These are phyloP conservation scores for Drosophila lowei DNA, from an alignment of 1,140 invertebrate genomes.

Conservation along the genomic window DNA sequence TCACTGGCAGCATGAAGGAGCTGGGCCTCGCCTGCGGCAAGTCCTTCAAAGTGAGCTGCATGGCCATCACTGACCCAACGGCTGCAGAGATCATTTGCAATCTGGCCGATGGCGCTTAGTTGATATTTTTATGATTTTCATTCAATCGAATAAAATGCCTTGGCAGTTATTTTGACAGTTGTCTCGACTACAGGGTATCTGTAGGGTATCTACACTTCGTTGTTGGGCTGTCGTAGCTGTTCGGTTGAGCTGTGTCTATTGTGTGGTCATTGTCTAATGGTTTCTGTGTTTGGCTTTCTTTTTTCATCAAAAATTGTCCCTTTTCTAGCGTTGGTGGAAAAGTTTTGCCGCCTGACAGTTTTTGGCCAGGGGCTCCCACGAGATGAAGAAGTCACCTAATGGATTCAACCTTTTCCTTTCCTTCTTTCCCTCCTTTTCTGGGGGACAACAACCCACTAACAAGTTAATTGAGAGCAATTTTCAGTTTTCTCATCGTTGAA, in stretches of 20 bases:
- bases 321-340: conserved; percentile 13
- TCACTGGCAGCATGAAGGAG: too few relatives aligned
- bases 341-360: conserved; percentile 71
- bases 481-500: conserved; percentile 52
- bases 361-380: conserved; percentile 4
- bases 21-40: too few relatives aligned
- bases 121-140: too few relatives aligned
- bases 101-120: too few relatives aligned
- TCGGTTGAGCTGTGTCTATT: background rate
- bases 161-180: too few relatives aligned
- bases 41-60: too few relatives aligned
- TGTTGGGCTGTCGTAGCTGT: too few relatives aligned
- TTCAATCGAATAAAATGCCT: too few relatives aligned
- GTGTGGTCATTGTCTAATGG: conserved; percentile 25
- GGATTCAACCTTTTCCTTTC: conserved; percentile 30
- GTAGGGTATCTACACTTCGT: too few relatives aligned
- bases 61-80: too few relatives aligned
- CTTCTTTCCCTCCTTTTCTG: background rate
- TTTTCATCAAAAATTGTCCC: conserved; percentile 34
- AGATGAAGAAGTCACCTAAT: conserved; percentile 22
- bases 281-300: conserved; percentile 2
- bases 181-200: too few relatives aligned
- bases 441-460: conserved; percentile 39
- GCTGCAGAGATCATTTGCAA: too few relatives aligned
- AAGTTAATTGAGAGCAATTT: conserved; percentile 66